Conservation (phyloP, 2,797 vertebrate genomes). For the Notolabrus celidotus region DNA sequence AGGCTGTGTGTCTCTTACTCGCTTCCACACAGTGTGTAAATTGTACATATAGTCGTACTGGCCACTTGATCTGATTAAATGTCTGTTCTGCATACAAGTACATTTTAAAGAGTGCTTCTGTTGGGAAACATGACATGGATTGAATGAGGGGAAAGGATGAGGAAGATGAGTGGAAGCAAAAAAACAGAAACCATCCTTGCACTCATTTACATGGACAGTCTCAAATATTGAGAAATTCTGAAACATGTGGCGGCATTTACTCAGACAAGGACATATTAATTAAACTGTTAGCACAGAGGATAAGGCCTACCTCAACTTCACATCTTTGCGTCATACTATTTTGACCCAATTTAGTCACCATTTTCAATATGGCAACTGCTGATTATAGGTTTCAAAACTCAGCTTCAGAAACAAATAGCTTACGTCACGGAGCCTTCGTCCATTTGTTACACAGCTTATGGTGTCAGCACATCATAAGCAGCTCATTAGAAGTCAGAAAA, state of each 20-base stretch:
- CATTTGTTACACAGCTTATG: background rate
- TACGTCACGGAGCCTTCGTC: no score
- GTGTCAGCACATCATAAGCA: background rate
- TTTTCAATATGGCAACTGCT: no score
- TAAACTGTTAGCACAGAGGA: no score
- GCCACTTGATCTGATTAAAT: slow-evolving; percentile 61
- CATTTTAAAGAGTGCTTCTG: slow-evolving; percentile 17
- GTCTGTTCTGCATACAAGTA: slow-evolving; percentile 24
- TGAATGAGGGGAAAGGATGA: slow-evolving; percentile 1
- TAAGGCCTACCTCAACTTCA: no score
- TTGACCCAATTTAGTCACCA: no score
- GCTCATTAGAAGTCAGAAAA: background rate
- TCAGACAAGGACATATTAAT: no score
- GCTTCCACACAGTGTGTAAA: slow-evolving; percentile 51
- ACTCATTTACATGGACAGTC: background rate
- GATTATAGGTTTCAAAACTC: no score
- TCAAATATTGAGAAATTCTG: background rate
- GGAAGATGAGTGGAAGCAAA: background rate
- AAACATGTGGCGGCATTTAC: no score
- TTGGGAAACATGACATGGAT: slow-evolving; percentile 19
- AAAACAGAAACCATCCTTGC: background rate
- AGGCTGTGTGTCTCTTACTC: slow-evolving; percentile 45
- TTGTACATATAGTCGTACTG: slow-evolving; percentile 42
- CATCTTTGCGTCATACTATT: no score
- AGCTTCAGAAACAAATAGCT: no score